Conservation (phyloP, 2,797 vertebrate genomes). For the Rousettus madagascariensis region DNA sequence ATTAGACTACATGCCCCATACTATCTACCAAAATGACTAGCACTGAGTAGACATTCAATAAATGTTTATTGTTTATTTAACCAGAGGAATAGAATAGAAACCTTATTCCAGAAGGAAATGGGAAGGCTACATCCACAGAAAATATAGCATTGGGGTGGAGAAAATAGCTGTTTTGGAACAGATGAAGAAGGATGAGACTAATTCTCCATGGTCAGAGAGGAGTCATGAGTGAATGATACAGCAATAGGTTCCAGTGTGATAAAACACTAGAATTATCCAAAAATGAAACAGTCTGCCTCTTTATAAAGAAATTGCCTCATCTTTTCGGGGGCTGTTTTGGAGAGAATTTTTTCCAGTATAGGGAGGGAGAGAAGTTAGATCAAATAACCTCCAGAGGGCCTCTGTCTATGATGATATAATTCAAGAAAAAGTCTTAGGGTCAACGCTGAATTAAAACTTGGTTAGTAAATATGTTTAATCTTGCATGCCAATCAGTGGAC, state of each 20-base stretch:
- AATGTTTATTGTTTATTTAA: neutral
- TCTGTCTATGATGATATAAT: neutral
- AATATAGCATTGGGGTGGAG: neutral
- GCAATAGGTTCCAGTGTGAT: neutral
- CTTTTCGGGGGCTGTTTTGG: neutral
- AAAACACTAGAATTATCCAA: neutral
- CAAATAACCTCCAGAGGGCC: neutral
- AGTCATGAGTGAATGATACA: neutral
- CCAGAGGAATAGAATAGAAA: slow-evolving; percentile 23
- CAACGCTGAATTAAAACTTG: slow-evolving; percentile 1
- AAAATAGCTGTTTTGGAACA: neutral
- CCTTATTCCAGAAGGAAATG: slow-evolving; percentile 31
- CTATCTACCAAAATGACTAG: neutral
- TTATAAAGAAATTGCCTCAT: neutral
- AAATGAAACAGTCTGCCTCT: neutral
- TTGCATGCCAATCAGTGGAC: neutral
- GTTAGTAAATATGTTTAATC: neutral
- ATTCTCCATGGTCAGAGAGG: neutral
- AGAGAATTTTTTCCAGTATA: neutral
- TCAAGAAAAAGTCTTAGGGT: neutral
- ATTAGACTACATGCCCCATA: neutral
- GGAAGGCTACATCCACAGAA: neutral
- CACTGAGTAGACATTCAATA: neutral
- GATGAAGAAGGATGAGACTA: neutral
- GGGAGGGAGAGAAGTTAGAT: neutral